Base-by-base conservation (phyloP, 1,140 invertebrate species). In the Lutraria rhynchaena region DNA sequence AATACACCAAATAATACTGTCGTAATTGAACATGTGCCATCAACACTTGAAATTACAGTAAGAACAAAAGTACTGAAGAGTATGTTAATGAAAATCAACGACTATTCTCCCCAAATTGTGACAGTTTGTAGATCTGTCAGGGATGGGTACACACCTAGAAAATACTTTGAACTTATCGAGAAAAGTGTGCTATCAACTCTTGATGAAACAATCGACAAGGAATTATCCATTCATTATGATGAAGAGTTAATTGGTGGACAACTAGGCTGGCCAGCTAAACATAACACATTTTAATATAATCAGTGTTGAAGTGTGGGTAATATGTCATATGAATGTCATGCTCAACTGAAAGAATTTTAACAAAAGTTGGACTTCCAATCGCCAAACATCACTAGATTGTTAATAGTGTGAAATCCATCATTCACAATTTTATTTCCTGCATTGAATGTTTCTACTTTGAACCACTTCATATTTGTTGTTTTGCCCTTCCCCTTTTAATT, bases 81-180 rank as follows among this genome's bases (percentile, higher is more conserved):
- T 7, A 77, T 86, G 29, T 57, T 84, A 19, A 27, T n/a, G 17
- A 46, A 61, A 51, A 44, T 84, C 27, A 73, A 53, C 22, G 27
- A 44, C 3, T 37, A 19, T n/a, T 67, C 51, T 9, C 76, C 83
- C 17, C 35, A 80, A 5, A 17, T 88, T 15, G 82, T 88, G 31
- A 88, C 88, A 7, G 44, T 90, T 0, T 85, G 83, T 73, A 73
- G 89, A n/a, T 90, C 89, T 4, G 74, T 90, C n/a, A 55, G 89
- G 24, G 89, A 90, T 51, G 89, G 89, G 3, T 90, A 88, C 44
- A 90, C 89, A 0, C 89, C 89, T 4, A 83, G 87, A 57, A 51
- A 84, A 53, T 78, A 63, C 41, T 88, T 86, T 60, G 77, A 63
- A 17, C 46, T 35, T 31, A 90, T 90, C 51, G 89, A 90, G 73